Percentiles rank a stretch among this genome's conserved stretches.
These are phyloP conservation scores for Paragorgia papillata DNA, from an alignment of 92 coral and sea anemone species.

Conservation along the genomic window DNA sequence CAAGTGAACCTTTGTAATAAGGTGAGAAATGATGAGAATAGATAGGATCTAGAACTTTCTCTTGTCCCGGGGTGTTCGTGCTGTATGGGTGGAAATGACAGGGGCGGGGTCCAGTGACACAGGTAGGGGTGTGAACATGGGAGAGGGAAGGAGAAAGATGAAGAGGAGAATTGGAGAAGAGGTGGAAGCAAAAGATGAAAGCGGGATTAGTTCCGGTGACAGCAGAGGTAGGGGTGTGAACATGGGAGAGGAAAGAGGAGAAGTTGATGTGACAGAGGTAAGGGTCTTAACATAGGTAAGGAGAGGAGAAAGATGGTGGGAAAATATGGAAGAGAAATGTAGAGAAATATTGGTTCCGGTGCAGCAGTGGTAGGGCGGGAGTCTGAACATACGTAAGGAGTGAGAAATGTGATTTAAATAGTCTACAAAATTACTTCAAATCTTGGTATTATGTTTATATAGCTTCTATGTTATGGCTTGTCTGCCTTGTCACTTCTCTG, in stretches of 20 bases:
- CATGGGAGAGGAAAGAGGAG: background rate
- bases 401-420: background rate
- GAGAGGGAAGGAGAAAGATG: background rate
- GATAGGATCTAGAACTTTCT: no score
- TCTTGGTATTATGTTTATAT: no score
- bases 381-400: background rate
- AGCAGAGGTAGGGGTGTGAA: background rate
- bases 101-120: no score
- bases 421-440: no score
- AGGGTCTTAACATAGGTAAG: no score
- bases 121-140: background rate
- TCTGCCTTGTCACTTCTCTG: no score
- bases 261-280: background rate
- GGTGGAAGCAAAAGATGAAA: no score
- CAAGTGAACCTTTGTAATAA: slow-evolving; percentile 70
- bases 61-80: no score
- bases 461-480: no score
- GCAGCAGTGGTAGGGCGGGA: background rate
- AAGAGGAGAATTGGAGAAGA: background rate
- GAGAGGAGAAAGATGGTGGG: background rate
- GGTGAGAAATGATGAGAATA: slow-evolving; percentile 63
- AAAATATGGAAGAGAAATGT: background rate
- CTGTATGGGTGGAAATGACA: no score
- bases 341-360: no score
- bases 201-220: no score